Evolutionary conservation across 2,113 vertebrate genomes (phyloP), one percentile per base, ranked within the genome.

Genomic region (Sarotherodon lohbergeri): DNA sequence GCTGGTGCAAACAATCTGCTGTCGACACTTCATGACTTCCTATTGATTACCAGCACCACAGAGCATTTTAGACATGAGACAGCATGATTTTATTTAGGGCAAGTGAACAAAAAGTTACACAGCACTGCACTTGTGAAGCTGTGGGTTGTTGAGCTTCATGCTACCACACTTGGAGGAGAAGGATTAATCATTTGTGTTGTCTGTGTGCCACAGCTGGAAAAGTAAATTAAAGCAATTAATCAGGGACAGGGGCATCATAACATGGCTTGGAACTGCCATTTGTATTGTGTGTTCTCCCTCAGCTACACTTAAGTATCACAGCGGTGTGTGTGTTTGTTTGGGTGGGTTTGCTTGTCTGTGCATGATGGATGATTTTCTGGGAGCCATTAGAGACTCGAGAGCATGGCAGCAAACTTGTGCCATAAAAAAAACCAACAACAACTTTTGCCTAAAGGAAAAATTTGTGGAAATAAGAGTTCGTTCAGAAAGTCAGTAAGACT

Each of bases 211-310:
- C 85, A 91, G 68, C 85, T 86, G 86, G 56, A 90, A 89, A 86
- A 91, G 76, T 27, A 92, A 93, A 95, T 94, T 41, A 92, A 94
- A 92, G 88, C 83, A 87, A 90, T 94, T 91, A 84, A 89, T 95
- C 92, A 89, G 39, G 36, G 22, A 19, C 17, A 12, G 80, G n/a
- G 19, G 48, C 82, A 52, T 90, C 84, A 86, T 88, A 88, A 88
- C 83, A 61, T 59, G 87, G 68, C 84, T 79, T 68, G 81, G 68
- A 80, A 86, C 71, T 82, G 73, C 82, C 63, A 43, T 86, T 87
- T 84, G 27, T 82, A 61, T 87, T 84, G 56, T 84, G 76, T 86
- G 84, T 83, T 55, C 46, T 71, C 61, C 82, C 83, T 73, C 22
- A 22, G 86, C 66, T 80, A 17, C 36, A 52, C 48, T 59, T 19